A percentile compares a stretch with the other conserved stretches of the same genome.
Conservation (phyloP, 2,797 vertebrate genomes). For the Acropternis orthonyx region DNA sequence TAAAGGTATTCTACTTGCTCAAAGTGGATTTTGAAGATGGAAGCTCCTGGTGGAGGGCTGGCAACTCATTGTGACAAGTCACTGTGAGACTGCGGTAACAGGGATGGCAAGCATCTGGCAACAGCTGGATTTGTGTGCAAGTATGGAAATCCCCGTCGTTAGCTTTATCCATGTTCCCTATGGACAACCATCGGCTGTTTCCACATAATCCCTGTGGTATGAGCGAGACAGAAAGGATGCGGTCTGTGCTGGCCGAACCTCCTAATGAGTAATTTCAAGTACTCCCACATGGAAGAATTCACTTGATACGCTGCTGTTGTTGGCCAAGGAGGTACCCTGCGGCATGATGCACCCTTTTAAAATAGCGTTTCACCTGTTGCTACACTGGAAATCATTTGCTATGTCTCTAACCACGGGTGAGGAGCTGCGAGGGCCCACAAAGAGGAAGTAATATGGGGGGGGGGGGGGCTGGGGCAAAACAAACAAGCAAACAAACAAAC, state of each 20-base stretch:
- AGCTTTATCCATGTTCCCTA: not conserved
- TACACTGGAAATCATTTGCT: not conserved
- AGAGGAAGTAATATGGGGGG: fast-evolving
- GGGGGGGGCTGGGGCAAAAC: not conserved
- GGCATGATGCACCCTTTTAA: not conserved
- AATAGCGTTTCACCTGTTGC: constrained; percentile 23
- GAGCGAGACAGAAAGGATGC: not conserved
- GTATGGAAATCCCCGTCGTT: not conserved
- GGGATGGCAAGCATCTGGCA: not conserved
- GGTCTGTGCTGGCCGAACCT: not conserved
- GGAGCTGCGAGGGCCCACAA: not conserved
- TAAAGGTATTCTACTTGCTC: not conserved
- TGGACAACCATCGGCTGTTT: not conserved
- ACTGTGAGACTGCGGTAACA: fast-evolving
- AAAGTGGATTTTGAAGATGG: not conserved
- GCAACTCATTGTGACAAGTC: not conserved
- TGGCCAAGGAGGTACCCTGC: not conserved
- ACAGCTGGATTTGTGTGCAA: not conserved
- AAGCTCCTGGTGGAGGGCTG: not conserved
- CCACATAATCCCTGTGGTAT: not conserved
- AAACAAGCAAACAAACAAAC: too few species aligned
- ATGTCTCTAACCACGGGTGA: fast-evolving
- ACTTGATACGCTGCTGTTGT: not conserved
- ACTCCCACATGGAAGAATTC: not conserved
- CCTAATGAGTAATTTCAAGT: not conserved